Evolutionary conservation across 2,113 vertebrate genomes (phyloP).

Genomic region (Motacilla tschutschensis): DNA sequence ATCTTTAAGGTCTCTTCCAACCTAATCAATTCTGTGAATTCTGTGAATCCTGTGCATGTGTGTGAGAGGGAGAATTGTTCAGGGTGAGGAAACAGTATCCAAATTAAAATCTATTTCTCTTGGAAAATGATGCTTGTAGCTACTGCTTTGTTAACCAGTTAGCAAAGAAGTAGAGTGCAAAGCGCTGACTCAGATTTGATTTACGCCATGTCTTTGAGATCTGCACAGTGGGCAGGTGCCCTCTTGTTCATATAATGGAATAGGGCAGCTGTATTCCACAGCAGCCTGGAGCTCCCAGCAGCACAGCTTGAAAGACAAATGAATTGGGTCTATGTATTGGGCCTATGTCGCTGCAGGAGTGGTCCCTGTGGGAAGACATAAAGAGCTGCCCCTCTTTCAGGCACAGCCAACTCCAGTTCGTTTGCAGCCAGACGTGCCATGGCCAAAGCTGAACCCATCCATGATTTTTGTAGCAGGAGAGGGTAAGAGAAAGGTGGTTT

Average conservation of each 20-base stretch:
- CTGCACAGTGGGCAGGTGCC: not conserved
- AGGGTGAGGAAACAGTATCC: not conserved
- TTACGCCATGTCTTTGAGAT: not conserved
- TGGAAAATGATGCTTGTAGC: not conserved
- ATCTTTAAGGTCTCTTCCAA: not conserved
- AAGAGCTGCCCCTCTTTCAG: not conserved
- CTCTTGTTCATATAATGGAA: not conserved
- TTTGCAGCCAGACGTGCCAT: not conserved
- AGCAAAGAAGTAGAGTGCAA: not conserved
- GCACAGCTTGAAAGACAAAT: not conserved
- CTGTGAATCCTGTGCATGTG: not conserved
- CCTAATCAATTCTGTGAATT: not conserved
- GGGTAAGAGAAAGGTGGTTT: not conserved
- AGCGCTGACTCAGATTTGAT: not conserved
- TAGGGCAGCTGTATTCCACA: rapidly evolving
- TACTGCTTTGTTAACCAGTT: not conserved
- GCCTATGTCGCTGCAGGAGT: not conserved
- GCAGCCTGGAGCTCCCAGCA: not conserved
- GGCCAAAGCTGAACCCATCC: not conserved
- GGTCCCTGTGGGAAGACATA: not conserved
- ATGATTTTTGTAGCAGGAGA: not conserved
- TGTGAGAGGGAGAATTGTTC: not conserved
- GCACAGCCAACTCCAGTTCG: rapidly evolving
- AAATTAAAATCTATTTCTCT: not conserved
- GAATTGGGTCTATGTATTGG: too few relatives aligned